These are phyloP conservation scores for Lasioglossum malachurum DNA, from an alignment of 2,888 invertebrate genomes.

Conservation along the genomic window DNA sequence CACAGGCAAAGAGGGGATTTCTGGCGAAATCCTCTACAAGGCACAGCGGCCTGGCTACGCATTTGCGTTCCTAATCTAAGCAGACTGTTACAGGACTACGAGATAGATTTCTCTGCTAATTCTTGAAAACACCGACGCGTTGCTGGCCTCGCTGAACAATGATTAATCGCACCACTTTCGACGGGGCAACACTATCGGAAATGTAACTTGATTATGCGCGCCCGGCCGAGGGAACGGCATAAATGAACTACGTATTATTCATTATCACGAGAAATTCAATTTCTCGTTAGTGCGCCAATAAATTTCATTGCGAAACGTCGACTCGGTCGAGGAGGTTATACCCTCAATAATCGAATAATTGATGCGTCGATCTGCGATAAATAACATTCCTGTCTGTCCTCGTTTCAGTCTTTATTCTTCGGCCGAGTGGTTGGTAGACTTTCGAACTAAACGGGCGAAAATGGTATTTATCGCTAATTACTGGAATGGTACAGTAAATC, in stretches of 20 bases:
- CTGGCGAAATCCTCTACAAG: conserved; percentile 60
- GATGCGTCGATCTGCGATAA: neutral
- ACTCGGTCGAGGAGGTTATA: neutral
- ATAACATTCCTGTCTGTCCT: neutral
- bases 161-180: conserved; percentile 61
- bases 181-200: conserved; percentile 54
- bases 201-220: neutral
- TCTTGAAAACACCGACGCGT: conserved; percentile 43
- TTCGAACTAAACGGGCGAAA: too few species aligned
- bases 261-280: neutral
- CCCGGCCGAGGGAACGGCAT: neutral
- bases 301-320: neutral
- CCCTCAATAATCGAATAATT: neutral
- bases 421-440: too few species aligned
- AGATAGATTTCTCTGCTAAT: conserved; percentile 49
- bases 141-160: conserved; percentile 41
- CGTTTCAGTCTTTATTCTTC: neutral
- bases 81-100: conserved; percentile 50
- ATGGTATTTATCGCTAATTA: too few species aligned
- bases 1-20: conserved; percentile 6
- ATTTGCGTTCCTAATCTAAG: conserved; percentile 63
- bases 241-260: conserved; percentile 3
- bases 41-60: conserved; percentile 53
- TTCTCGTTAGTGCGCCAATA: neutral
- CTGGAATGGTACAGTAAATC: too few species aligned